Conservation (phyloP, 2,888 invertebrate genomes). For the Eretmocerus hayati region DNA sequence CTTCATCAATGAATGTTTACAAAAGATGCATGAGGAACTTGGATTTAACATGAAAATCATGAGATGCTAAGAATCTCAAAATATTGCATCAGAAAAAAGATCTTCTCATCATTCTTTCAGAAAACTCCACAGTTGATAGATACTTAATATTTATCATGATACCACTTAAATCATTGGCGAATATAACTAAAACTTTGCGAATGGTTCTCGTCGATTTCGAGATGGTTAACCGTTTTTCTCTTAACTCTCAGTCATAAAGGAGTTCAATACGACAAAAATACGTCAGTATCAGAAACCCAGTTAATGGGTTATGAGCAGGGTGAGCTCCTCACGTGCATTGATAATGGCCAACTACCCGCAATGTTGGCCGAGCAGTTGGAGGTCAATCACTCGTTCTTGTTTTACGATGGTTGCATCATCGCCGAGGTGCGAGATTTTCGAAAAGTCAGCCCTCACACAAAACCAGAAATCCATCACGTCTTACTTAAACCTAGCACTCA, state of each 20-base stretch:
- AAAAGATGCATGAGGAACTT: no score
- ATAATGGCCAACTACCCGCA: conserved; percentile 85
- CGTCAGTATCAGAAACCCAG: conserved; percentile 60
- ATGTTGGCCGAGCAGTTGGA: conserved; percentile 78
- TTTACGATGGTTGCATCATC: conserved; percentile 87
- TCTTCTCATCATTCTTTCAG: no score
- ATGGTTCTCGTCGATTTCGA: no score
- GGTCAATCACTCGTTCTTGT: conserved; percentile 74
- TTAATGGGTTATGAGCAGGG: conserved; percentile 87
- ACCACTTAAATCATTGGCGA: no score
- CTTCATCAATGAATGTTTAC: no score
- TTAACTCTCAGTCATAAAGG: conserved; percentile 39
- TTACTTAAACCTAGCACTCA: conserved; percentile 80
- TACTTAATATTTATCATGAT: no score
- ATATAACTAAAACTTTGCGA: no score
- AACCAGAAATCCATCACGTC: conserved; percentile 80
- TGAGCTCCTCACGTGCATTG: conserved; percentile 77
- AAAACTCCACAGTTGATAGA: no score
- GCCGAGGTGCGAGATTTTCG: conserved; percentile 86
- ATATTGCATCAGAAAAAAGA: no score
- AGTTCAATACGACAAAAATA: conserved; percentile 50
- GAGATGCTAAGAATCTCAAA: no score
- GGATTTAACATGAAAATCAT: no score
- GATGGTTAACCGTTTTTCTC: no score
- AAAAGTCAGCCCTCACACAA: conserved; percentile 68